phyloP scores from a whole-genome alignment of 2,888 invertebrate species.

The Cheilosia scutellata region DNA sequence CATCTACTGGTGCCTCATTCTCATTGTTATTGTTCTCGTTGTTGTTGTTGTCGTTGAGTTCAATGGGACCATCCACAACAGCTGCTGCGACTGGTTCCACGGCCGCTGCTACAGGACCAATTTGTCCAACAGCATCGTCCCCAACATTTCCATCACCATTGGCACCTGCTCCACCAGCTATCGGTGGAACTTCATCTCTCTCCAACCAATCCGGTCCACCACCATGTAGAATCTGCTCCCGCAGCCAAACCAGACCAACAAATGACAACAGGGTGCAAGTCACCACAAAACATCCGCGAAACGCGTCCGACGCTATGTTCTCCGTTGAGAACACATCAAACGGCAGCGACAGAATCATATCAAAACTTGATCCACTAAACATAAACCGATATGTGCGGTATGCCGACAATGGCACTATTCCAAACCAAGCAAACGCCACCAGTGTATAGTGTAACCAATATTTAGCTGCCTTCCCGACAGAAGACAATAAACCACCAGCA shows the following conservation, averaged over 20 bases:
- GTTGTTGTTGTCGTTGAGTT: conserved; percentile 78
- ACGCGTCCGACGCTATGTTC: conserved; percentile 96
- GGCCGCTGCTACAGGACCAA: conserved; percentile 72
- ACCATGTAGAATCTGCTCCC: conserved; percentile 98
- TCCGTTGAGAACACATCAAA: conserved; percentile 97
- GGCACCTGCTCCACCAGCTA: conserved; percentile 80
- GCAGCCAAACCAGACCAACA: conserved; percentile 97
- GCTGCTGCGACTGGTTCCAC: conserved; percentile 81
- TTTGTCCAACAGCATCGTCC: conserved; percentile 68
- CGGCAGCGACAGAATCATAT: conserved; percentile 93
- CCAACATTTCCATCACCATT: conserved; percentile 82
- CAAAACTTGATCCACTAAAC: conserved; percentile 93
- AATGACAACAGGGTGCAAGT: conserved; percentile 98
- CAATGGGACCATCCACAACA: conserved; percentile 55
- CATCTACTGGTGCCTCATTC: conserved; percentile 79
- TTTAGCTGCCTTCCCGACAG: conserved; percentile 95
- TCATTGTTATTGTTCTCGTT: conserved; percentile 85
- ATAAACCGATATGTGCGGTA: conserved; percentile 97
- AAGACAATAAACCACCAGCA: conserved; percentile 94
- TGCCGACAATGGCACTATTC: conserved; percentile 97
- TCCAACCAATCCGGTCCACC: conserved; percentile 98
- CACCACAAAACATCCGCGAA: conserved; percentile 98
- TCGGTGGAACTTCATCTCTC: conserved; percentile 86
- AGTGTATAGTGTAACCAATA: conserved; percentile 99
- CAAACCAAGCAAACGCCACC: conserved; percentile 98